Conservation (phyloP, 2,888 invertebrate species). For the Peribatodes rhomboidaria region DNA sequence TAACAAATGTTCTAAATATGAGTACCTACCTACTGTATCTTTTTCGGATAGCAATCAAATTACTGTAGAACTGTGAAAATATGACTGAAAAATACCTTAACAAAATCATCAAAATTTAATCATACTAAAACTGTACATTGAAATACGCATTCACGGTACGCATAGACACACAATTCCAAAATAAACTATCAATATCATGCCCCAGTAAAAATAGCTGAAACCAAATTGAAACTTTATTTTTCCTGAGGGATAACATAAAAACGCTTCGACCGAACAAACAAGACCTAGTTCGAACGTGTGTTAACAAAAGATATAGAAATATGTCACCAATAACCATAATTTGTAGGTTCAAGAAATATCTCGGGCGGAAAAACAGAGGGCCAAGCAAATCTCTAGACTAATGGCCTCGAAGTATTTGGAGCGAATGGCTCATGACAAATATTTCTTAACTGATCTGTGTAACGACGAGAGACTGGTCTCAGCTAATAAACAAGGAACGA, state of each 20-base stretch:
- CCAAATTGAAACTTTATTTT: conserved; percentile 30
- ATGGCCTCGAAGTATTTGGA: conserved; percentile 83
- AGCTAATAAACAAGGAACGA: conserved; percentile 76
- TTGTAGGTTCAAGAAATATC: conserved; percentile 76
- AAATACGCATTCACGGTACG: not conserved
- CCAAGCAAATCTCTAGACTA: conserved; percentile 73
- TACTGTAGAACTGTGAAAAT: too few relatives aligned
- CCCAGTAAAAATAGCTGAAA: conserved; percentile 19
- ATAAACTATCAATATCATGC: conserved; percentile 13
- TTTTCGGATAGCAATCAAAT: too few relatives aligned
- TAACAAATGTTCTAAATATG: too few relatives aligned
- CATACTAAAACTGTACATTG: too few relatives aligned
- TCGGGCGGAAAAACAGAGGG: conserved; percentile 72
- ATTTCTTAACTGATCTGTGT: conserved; percentile 75
- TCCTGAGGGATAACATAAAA: conserved; percentile 26
- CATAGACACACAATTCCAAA: not conserved
- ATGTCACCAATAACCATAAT: conserved; percentile 53
- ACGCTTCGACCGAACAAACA: conserved; percentile 23
- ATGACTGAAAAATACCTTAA: too few relatives aligned
- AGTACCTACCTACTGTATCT: too few relatives aligned
- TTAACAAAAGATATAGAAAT: conserved; percentile 42
- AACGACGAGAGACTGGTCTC: conserved; percentile 76
- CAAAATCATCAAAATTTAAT: too few relatives aligned
- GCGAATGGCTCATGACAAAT: conserved; percentile 82
- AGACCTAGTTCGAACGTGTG: conserved; percentile 23